Base-by-base conservation (phyloP, 2,113 vertebrate genomes). In the Lonchura striata region DNA sequence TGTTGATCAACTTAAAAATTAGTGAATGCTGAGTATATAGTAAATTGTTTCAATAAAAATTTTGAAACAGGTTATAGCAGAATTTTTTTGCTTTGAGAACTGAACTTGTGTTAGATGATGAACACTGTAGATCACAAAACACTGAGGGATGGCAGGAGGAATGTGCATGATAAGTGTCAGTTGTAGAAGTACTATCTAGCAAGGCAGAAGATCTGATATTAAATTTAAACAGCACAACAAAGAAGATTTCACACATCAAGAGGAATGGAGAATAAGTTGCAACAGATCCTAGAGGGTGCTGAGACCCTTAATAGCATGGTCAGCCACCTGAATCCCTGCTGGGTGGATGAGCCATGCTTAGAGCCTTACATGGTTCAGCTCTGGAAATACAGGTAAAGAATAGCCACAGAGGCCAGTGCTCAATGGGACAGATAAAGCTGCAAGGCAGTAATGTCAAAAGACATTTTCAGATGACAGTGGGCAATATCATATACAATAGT, bases 1-100 rank as follows among this genome's bases (percentile, higher is more conserved):
- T 88, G 50, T 95, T 96, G 90, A 96, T 94, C 88, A 91, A 95
- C 93, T 95, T 94, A 95, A 96, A 97, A 96, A 96, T 81, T 96
- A 94, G 63, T 84, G 65, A 96, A 86, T 3, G 37, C 82, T 78
- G 46, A 86, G 41, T 83, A 59, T 85, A 50, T 41, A 60, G 70
- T 57, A 95, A 82, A 82, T 47, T 83, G n/a, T 76, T 95, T 94
- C 71, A 95, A 74, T 88, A 70, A 82, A 96, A 90, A 15, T 79
- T 94, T 90, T 86, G 54, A 53, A 90, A 86, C 9, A 91, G 31
- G 16, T 80, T 23, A 22, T 30, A 61, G 23, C 3, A 90, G 42
- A 86, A 53, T 53, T 78, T 41, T 87, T 74, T 77, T 61, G 11
- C 21, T 88, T 60, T 61, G 64, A 33, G n/a, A 89, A 69, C 14